Base-by-base conservation (phyloP, 2,113 vertebrate genomes). In the Empidonax alnorum region DNA sequence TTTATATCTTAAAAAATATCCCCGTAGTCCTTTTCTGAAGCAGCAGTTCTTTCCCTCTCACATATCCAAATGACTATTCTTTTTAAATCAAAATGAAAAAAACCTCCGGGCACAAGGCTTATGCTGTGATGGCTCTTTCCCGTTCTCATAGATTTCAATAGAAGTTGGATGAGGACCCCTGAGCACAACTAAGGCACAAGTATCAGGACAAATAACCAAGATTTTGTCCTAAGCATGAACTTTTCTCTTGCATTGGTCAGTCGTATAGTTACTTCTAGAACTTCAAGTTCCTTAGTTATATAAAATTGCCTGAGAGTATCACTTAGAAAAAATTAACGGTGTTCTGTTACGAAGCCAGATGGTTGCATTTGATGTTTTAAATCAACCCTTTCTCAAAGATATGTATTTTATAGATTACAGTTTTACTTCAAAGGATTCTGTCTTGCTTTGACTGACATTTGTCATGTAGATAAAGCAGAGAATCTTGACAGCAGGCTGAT, bases 401-500 rank as follows among this genome's bases (percentile, higher is more conserved):
- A 65, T 72, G 63, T 28, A 78, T 92, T 90, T 75, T 77, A 83
- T 31, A 77, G 41, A 65, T 90, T 67, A 68, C 25, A 25, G 42
- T 93, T 95, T 84, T 59, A 44, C 42, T 81, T 90, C 82, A 86
- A 37, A 91, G 85, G 24, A 92, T 84, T 94, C 44, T 5, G 18
- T 31, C 52, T 91, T 91, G n/a, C 55, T 96, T 90, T 96, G 91
- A 95, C 50, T 97, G 87, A 71, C 53, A 46, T 94, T 93, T 94
- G 53, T 94, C 93, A 77, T 15, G 22, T 69, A 79, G 87, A 76
- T 87, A 69, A 7, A 53, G n/a, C 15, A 77, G 4, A 91, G 56
- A 35, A 82, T 84, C 69, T 92, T 1, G 9, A 84, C 73, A 96
- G 71, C 33, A 62, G 41, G 13, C 58, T 95, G 80, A 90, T 84